Evolutionary conservation across 30 jellyfish, hydroid and myxozoan species (phyloP).

Genomic region (Catostylus mosaicus): DNA sequence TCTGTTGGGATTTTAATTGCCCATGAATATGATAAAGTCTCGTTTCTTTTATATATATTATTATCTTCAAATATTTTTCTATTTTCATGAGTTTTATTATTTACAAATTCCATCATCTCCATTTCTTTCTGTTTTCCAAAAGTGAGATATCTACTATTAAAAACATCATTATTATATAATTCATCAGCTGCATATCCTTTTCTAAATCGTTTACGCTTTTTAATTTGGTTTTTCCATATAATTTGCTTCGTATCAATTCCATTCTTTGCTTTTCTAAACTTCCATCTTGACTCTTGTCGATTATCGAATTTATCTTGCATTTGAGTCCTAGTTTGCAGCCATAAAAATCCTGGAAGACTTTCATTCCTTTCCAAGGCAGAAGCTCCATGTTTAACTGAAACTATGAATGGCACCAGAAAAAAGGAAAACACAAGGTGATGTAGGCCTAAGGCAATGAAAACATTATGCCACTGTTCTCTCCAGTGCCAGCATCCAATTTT

Average conservation of each 20-base stretch:
- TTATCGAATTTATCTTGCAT: background rate
- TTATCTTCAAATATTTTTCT: background rate
- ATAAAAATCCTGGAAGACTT: background rate
- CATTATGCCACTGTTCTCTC: background rate
- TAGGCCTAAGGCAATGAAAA: conserved; percentile 13
- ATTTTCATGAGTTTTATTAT: background rate
- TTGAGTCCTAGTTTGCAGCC: background rate
- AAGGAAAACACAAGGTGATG: conserved; percentile 6
- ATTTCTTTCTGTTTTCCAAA: background rate
- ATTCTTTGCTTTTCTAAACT: background rate
- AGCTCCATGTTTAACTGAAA: background rate
- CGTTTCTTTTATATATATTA: background rate
- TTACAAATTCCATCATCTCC: background rate
- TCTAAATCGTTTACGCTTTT: background rate
- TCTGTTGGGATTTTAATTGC: conserved; percentile 69
- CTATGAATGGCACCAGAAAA: background rate
- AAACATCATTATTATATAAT: background rate
- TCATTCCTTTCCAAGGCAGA: background rate
- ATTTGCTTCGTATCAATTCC: background rate
- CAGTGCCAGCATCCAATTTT: conserved; percentile 38
- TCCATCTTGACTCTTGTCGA: background rate
- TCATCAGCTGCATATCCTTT: background rate
- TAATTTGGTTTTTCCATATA: background rate
- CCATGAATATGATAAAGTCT: conserved; percentile 79
- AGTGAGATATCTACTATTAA: background rate